Percentiles rank a stretch among this genome's conserved stretches.
Conservation (phyloP, 2,113 vertebrate genomes). For the Scortum barcoo region DNA sequence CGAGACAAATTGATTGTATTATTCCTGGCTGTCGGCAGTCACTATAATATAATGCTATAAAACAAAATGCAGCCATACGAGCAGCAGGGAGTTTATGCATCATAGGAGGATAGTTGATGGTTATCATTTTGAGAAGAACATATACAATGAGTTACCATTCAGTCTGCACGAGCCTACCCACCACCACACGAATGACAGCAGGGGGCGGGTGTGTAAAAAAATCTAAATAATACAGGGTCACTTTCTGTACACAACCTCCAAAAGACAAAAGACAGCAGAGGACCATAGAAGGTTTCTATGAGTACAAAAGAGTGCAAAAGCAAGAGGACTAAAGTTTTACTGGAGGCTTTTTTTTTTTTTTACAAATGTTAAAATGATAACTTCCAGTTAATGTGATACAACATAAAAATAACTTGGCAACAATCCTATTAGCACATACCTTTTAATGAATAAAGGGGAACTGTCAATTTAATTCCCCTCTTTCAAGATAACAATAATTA, state of each 20-base stretch:
- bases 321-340: background rate
- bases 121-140: slow-evolving; percentile 59
- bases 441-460: background rate
- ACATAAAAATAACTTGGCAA: background rate
- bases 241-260: slow-evolving; percentile 9
- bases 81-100: slow-evolving; percentile 66
- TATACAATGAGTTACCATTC: slow-evolving; percentile 45
- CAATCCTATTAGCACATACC: background rate
- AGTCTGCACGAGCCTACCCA: background rate
- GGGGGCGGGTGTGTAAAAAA: background rate
- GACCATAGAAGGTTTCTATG: background rate
- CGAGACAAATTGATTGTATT: slow-evolving; percentile 86
- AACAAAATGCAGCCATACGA: slow-evolving; percentile 64
- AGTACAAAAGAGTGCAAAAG: background rate
- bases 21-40: slow-evolving; percentile 68
- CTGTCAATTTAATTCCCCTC: background rate
- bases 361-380: background rate
- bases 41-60: slow-evolving; percentile 69
- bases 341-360: background rate
- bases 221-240: background rate
- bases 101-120: slow-evolving; percentile 55
- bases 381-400: background rate
- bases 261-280: slow-evolving; percentile 25
- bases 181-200: slow-evolving; percentile 16
- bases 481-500: background rate